Base-by-base conservation (phyloP, 64 coral and sea anemone species). In the Astreopora myriophthalma region DNA sequence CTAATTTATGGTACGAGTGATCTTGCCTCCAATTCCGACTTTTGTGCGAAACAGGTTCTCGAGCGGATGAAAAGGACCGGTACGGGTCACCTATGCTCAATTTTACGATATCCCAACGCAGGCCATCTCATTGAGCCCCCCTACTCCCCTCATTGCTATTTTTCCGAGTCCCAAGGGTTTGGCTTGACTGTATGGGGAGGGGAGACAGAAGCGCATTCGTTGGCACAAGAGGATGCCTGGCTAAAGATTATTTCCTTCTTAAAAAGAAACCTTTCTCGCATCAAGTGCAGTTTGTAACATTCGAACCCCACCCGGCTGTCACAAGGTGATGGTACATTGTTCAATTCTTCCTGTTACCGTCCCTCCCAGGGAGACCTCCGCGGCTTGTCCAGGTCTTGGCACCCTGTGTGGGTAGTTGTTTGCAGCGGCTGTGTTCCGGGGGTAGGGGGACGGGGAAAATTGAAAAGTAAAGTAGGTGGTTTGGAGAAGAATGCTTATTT, bases 111-210 rank as follows among this genome's bases (percentile, higher is more conserved):
- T 34, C 83, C 79, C 7, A 74, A 72, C 40, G 91, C 91, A 34
- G 91, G 91, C 20, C 91, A 93, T 58, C 36, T 93, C 19, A 93
- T 92, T 37, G 90, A 92, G 34, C 90, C 90, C 8, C 90, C 90
- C 14, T 86, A 85, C 39, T 34, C 67, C 5, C 90, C 90, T 7
- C 64, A 40, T 40, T 85, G 74, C n/a, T 62, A 68, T 27, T 52
- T 36, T 25, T 33, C 48, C 30, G 85, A 85, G 36, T 49, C 80
- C 13, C 0, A 16, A 5, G 25, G 19, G 23, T 74, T 72, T 57
- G 35, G 57, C 22, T 32, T 22, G 19, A 17, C 73, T 27, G 42
- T 51, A 14, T 92, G 66, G 66, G 90, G 90, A 13, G 90, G 90
- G 44, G 29, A 92, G 73, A 57, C 79, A 34, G 63, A 58, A 40